Percentiles rank a stretch among this genome's conserved stretches.
Evolutionary conservation across 2,113 vertebrate genomes (phyloP).

Genomic region (Arenaria interpres): DNA sequence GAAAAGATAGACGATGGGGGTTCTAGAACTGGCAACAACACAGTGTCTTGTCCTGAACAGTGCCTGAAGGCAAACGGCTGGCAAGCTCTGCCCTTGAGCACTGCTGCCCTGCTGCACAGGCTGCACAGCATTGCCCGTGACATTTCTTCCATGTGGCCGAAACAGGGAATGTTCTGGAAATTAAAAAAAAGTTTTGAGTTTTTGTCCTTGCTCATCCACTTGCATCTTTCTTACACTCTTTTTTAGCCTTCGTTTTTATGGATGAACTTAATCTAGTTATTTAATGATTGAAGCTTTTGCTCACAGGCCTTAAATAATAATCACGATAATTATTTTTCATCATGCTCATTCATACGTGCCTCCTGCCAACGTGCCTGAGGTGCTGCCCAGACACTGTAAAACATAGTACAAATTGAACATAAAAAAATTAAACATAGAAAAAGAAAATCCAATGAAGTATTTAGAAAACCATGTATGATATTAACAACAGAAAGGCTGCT

Average conservation of each 20-base stretch:
- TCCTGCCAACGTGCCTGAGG: not conserved
- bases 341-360: constrained; percentile 4
- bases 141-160: not conserved
- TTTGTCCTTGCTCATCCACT: not conserved
- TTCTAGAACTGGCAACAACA: not conserved
- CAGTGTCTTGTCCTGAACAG: not conserved
- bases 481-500: not conserved
- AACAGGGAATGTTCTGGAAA: not conserved
- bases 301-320: constrained; percentile 52
- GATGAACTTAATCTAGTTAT: constrained; percentile 21
- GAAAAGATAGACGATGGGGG: not conserved
- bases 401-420: not conserved
- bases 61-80: not conserved
- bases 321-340: constrained; percentile 24
- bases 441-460: constrained; percentile 1
- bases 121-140: not conserved
- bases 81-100: not conserved
- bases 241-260: not conserved
- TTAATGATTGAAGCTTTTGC: constrained; percentile 51
- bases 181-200: not conserved
- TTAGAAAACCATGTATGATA: not conserved
- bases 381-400: not conserved
- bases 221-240: not conserved
- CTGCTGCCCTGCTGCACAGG: not conserved
- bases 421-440: not conserved